phyloP scores from a whole-genome alignment of 1,140 invertebrate species.

The Caenorhabditis tropicalis region DNA sequence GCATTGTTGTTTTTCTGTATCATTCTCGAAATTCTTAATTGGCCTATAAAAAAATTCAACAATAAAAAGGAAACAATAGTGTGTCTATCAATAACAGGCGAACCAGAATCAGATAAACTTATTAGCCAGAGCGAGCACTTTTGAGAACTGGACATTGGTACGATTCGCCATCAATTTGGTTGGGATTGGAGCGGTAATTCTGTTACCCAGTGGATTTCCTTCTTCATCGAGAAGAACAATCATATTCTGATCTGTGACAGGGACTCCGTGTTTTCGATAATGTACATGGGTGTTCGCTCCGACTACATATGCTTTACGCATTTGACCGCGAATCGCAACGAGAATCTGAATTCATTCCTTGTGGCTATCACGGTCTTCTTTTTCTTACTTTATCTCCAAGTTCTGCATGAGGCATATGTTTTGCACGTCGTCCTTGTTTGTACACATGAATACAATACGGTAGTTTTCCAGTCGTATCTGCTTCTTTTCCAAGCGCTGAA shows the following conservation, averaged over 20 bases:
- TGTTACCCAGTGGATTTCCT: slow-evolving; percentile 87
- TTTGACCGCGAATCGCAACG: slow-evolving; percentile 94
- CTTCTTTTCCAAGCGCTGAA: slow-evolving; percentile 88
- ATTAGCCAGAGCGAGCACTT: slow-evolving; percentile 88
- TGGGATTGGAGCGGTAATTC: slow-evolving; percentile 92
- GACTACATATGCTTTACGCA: slow-evolving; percentile 92
- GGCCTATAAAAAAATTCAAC: not conserved
- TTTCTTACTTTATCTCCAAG: slow-evolving; percentile 81
- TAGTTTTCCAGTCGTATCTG: slow-evolving; percentile 87
- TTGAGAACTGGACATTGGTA: slow-evolving; percentile 84
- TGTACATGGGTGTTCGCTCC: slow-evolving; percentile 81
- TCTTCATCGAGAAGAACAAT: slow-evolving; percentile 81
- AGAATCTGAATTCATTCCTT: slow-evolving; percentile 77
- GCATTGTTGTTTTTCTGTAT: not conserved
- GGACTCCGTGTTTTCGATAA: slow-evolving; percentile 82
- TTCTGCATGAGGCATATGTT: slow-evolving; percentile 78
- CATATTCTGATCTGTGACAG: slow-evolving; percentile 95
- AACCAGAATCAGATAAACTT: slow-evolving; percentile 81
- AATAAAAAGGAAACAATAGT: not conserved
- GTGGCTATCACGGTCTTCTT: not conserved
- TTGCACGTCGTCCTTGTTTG: slow-evolving; percentile 68
- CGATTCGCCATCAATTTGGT: slow-evolving; percentile 86
- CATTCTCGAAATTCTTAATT: not conserved
- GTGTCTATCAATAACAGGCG: slow-evolving; percentile 15
- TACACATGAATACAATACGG: slow-evolving; percentile 77